Conservation (phyloP, 2,888 invertebrate species). For the Archaeoteleia sp. region DNA sequence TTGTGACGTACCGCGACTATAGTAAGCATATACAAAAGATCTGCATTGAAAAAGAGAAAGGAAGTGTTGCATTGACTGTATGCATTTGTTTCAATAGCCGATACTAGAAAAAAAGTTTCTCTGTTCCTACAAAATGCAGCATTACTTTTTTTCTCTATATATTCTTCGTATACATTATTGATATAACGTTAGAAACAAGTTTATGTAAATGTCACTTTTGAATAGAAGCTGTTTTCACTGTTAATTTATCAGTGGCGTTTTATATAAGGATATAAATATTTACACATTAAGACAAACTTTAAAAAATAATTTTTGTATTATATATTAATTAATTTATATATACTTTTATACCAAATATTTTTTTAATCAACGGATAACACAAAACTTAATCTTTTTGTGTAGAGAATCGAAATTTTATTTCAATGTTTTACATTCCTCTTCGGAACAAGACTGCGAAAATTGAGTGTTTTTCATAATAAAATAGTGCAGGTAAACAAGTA, state of each 20-base stretch:
- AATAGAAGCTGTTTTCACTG: background rate
- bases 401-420: too few relatives aligned
- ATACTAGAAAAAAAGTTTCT: constrained; percentile 24
- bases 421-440: too few relatives aligned
- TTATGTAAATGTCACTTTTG: constrained; percentile 2
- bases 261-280: too few relatives aligned
- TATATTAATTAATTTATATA: too few relatives aligned
- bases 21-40: constrained; percentile 21
- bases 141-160: constrained; percentile 10
- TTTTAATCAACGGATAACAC: too few relatives aligned
- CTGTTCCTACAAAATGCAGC: constrained; percentile 11
- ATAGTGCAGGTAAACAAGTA: constrained; percentile 47
- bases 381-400: too few relatives aligned
- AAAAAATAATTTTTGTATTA: too few relatives aligned
- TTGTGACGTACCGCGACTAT: constrained; percentile 10
- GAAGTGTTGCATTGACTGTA: constrained; percentile 28
- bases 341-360: too few relatives aligned
- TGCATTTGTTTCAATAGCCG: constrained; percentile 29
- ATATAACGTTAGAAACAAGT: constrained; percentile 19
- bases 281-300: too few relatives aligned
- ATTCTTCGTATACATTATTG: constrained; percentile 18
- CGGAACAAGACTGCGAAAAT: constrained; percentile 30
- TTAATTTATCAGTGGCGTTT: background rate
- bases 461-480: constrained; percentile 27
- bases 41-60: constrained; percentile 23